Evolutionary conservation across 2,888 invertebrate genomes (phyloP), one percentile per base, ranked within the genome.

Genomic region (Lycophotia porphyrea): DNA sequence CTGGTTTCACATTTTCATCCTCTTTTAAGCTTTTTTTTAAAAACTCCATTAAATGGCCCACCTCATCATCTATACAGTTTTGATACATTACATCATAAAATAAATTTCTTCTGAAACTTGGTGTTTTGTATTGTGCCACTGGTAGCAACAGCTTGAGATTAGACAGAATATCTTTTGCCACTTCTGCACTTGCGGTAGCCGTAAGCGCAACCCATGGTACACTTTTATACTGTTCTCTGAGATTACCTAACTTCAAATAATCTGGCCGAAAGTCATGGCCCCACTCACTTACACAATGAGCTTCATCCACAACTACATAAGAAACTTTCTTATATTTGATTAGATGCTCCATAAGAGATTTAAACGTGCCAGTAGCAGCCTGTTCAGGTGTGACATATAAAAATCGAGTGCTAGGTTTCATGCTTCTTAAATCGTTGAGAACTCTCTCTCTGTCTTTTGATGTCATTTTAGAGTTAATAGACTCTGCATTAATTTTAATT

Each of bases 221-320:
- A 73, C 97, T 96, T 73, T 97, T 97, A 91, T 98, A 97, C 82
- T 91, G 92, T 79, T 96, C 96, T 88, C 96, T 90, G 61, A 96
- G 87, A 71, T 93, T 88, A 24, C 99, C 99, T 39, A 99, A 95
- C 93, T 99, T 98, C 36, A 99, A 96, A 93, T 99, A 99, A 93
- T 99, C 99, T 0, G 99, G 99, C 13, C 99, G 97, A 93, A 99
- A 99, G 94, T 99, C 99, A 95, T 99, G 99, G 0, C 99, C 99
- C 99, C 99, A 99, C 90, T 99, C 98, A 89, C 99, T 99, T 0
- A 99, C 99, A 96, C 99, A 99, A 95, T 99, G 99, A 2, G 99
- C 99, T 96, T 99, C 99, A 95, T 99, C 99, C 21, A 99, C 98
- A 36, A 99, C 98, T 88, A 99, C 97, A 93, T 98, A 99, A 0